A percentile compares a stretch with the other conserved stretches of the same genome.
phyloP scores from a whole-genome alignment of 2,888 invertebrate genomes.

The Sinhomidia bicolor region DNA sequence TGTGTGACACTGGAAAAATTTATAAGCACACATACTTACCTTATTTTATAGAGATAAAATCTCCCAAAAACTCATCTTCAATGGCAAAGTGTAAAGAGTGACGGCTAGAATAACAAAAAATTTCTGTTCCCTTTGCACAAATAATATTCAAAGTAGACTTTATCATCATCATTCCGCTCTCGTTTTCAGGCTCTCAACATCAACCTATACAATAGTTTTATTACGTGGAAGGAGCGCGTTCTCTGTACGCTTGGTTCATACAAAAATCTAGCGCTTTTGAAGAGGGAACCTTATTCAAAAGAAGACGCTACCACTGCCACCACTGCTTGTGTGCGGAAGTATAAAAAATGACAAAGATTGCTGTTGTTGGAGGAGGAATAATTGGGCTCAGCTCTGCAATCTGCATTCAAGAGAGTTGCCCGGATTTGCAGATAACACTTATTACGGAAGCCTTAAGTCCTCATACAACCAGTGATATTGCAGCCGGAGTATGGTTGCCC shows the following conservation, averaged over 20 bases:
- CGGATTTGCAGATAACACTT: slow-evolving; percentile 84
- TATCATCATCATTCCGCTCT: slow-evolving; percentile 49
- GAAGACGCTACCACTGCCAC: too few species aligned
- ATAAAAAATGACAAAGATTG: slow-evolving; percentile 82
- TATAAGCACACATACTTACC: not conserved
- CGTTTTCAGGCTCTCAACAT: slow-evolving; percentile 23
- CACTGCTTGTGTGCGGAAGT: not conserved
- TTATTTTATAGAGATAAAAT: not conserved
- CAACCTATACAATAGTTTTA: not conserved
- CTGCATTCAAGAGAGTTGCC: slow-evolving; percentile 85
- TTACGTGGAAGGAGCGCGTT: not conserved
- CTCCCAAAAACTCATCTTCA: not conserved
- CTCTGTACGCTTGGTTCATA: not conserved
- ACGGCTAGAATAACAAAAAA: slow-evolving; percentile 21
- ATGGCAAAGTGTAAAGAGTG: not conserved
- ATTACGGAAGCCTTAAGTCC: slow-evolving; percentile 87
- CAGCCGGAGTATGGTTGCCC: slow-evolving; percentile 90
- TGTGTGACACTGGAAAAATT: not conserved
- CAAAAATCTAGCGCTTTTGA: not conserved
- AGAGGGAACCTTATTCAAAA: not conserved
- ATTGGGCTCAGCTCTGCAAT: slow-evolving; percentile 88
- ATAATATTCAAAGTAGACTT: slow-evolving; percentile 44
- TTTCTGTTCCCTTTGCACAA: not conserved
- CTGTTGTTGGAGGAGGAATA: slow-evolving; percentile 90
- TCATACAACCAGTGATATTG: slow-evolving; percentile 88